Conservation (phyloP, 2,797 vertebrate species). For the Podarcis siculus region DNA sequence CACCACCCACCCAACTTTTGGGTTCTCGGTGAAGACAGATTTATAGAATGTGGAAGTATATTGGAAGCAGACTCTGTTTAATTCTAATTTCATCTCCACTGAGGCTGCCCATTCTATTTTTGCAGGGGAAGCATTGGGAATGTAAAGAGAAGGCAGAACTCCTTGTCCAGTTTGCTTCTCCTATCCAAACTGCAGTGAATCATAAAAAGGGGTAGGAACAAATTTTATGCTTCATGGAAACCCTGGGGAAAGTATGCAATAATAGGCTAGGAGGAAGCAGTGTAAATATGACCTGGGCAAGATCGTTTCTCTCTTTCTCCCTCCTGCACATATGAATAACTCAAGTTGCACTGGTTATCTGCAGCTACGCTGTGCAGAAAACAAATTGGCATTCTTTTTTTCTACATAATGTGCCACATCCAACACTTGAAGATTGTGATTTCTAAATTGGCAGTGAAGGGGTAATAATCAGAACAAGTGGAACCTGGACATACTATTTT, state of each 20-base stretch:
- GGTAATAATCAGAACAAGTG: background rate
- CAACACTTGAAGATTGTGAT: background rate
- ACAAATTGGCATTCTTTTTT: background rate
- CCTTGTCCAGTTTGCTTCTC: background rate
- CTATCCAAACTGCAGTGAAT: background rate
- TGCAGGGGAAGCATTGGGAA: background rate
- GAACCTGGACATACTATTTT: background rate
- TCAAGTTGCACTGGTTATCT: background rate
- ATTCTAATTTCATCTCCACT: background rate
- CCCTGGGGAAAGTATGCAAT: background rate
- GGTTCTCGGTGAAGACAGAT: background rate
- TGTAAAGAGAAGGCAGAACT: too few relatives aligned
- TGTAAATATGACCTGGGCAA: background rate
- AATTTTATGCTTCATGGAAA: background rate
- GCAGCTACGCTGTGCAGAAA: background rate
- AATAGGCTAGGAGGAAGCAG: background rate
- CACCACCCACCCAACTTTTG: background rate
- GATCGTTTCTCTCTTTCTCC: background rate
- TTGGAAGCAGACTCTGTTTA: background rate
- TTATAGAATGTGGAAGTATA: background rate
- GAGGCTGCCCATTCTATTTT: background rate
- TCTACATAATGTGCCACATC: background rate
- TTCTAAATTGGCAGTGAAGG: background rate
- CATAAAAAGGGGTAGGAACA: background rate
- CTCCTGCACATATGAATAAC: background rate